These are phyloP conservation scores for Noctua comes DNA, from an alignment of 2,888 invertebrate genomes.

Conservation along the genomic window DNA sequence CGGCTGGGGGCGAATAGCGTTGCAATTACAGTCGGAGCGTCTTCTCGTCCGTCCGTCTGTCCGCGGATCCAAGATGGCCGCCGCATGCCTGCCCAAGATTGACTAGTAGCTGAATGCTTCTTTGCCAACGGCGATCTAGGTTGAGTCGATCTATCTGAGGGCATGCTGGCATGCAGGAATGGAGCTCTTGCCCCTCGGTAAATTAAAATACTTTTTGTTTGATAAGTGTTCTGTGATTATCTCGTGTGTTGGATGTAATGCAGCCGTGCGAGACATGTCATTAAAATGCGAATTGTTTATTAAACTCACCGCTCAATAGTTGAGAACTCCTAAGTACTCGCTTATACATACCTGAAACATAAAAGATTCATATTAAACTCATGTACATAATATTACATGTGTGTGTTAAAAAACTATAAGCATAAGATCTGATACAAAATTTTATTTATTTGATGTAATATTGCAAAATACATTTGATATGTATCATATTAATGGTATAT, in stretches of 20 bases:
- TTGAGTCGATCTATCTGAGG: constrained; percentile 81
- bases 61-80: constrained; percentile 83
- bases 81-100: constrained; percentile 88
- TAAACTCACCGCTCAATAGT: constrained; percentile 71
- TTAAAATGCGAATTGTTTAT: constrained; percentile 72
- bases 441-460: constrained; percentile 23
- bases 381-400: constrained; percentile 12
- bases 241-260: constrained; percentile 76
- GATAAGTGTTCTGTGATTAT: constrained; percentile 82
- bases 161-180: constrained; percentile 82
- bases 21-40: constrained; percentile 87
- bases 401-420: constrained; percentile 14
- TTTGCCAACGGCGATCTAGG: constrained; percentile 87
- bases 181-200: constrained; percentile 80
- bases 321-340: constrained; percentile 36
- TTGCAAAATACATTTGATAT: constrained; percentile 16
- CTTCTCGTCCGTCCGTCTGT: constrained; percentile 83
- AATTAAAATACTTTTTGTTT: constrained; percentile 88
- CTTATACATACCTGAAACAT: constrained; percentile 65
- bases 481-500: constrained; percentile 7
- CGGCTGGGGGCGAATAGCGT: constrained; percentile 83
- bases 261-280: constrained; percentile 71
- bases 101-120: constrained; percentile 87
- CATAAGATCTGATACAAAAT: constrained; percentile 10
- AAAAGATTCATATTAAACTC: constrained; percentile 42